These are phyloP conservation scores for Micropterix aruncella DNA, from an alignment of 2,888 invertebrate genomes.

Conservation along the genomic window DNA sequence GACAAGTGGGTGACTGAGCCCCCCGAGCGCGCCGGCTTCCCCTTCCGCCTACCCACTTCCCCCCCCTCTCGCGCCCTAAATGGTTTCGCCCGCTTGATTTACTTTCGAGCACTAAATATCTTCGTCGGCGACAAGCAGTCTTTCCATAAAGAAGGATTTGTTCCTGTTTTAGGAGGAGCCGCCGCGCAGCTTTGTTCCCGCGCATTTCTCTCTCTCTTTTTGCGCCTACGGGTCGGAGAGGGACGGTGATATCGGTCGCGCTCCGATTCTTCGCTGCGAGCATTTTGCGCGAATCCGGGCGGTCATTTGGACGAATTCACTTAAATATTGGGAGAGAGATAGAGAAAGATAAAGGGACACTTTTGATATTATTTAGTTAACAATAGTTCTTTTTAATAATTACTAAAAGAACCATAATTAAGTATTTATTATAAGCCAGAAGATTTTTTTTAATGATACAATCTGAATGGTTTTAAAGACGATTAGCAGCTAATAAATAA, in stretches of 20 bases:
- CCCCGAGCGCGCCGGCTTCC: neutral
- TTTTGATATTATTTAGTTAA: too few relatives aligned
- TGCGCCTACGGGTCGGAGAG: neutral
- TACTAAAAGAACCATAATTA: too few relatives aligned
- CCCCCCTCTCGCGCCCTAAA: neutral
- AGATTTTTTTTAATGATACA: too few relatives aligned
- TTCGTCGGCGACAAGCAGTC: slow-evolving; percentile 14
- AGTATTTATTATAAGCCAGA: too few relatives aligned
- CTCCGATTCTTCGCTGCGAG: neutral
- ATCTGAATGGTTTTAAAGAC: too few relatives aligned
- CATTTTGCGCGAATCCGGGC: neutral
- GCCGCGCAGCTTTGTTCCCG: neutral
- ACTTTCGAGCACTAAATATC: slow-evolving; percentile 14
- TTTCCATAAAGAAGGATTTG: slow-evolving; percentile 15
- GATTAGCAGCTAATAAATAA: too few relatives aligned
- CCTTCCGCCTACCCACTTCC: neutral
- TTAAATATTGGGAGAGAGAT: too few relatives aligned
- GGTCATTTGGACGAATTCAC: neutral
- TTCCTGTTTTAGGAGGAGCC: slow-evolving; percentile 7
- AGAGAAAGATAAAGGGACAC: too few relatives aligned
- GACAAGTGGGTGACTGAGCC: neutral
- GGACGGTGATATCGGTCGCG: neutral
- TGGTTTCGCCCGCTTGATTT: slow-evolving; percentile 12
- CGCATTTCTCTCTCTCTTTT: neutral
- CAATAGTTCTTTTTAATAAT: too few relatives aligned